Evolutionary conservation across 2,888 invertebrate species (phyloP), one percentile per base, ranked within the genome.

Genomic region (Lomographa bimaculata): DNA sequence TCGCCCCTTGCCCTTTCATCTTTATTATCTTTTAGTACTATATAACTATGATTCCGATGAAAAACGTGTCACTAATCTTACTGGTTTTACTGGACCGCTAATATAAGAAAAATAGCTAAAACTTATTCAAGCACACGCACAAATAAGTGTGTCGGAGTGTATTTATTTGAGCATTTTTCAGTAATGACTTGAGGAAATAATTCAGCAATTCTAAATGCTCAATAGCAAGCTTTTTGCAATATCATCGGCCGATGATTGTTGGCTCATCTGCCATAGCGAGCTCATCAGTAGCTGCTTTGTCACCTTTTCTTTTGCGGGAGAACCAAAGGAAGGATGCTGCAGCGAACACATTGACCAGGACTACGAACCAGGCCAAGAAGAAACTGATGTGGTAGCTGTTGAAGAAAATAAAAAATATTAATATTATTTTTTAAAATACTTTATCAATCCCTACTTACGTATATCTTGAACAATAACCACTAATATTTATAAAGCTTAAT

Each of bases 261-360:
- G 96, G 95, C 63, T 96, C 96, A 60, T 97, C 96, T 2, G 94
- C 96, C 92, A 94, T 93, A 0, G 94, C 96, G 20, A 95, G 87
- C 66, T 96, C 95, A 50, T 95, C 95, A n/a, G 92, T 94, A 2
- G 94, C 94, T 0, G 95, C 95, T 62, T 95, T 94, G 54, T 93
- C 93, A 0, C 96, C 94, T 89, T 97, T 97, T 76, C 94, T 92
- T 73, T 97, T 97, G 40, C 94, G 92, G 0, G 96, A 96, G 71
- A 93, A 95, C 80, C 95, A 90, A 57, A 96, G 91, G 74, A 96
- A 97, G 32, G 93, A 90, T 5, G 92, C 82, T 1, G 94, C 94
- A 5, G 94, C 91, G 20, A 91, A 69, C 5, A 94, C 66, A 71
- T 94, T 95, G 29, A 93, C 87, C 10, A 91, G 81, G 40, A 96